These are phyloP conservation scores for Thaleichthys pacificus DNA, from an alignment of 2,797 vertebrate genomes.

Conservation along the genomic window DNA sequence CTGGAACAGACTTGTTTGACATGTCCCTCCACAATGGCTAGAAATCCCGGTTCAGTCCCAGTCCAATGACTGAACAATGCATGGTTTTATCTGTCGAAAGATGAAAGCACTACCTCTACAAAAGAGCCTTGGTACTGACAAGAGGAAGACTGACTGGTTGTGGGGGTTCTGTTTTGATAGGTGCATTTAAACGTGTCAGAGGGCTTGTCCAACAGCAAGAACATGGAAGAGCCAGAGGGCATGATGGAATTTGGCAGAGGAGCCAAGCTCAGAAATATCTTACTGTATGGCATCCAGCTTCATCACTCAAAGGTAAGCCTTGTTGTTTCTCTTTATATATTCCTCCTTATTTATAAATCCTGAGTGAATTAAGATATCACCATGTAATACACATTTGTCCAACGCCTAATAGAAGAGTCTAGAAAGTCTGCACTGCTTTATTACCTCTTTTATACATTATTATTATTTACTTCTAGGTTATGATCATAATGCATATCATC, in stretches of 20 bases:
- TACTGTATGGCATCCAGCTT: conserved; percentile 83
- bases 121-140: conserved; percentile 21
- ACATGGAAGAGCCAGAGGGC: conserved; percentile 56
- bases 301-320: conserved; percentile 79
- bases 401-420: conserved; percentile 48
- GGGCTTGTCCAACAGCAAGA: conserved; percentile 53
- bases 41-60: conserved; percentile 43
- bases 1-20: conserved; percentile 17
- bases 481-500: too few species aligned
- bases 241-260: conserved; percentile 77
- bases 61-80: conserved; percentile 49
- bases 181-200: conserved; percentile 73
- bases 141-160: conserved; percentile 22
- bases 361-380: conserved; percentile 10
- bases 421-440: conserved; percentile 15
- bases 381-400: conserved; percentile 39
- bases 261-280: conserved; percentile 78
- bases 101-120: conserved; percentile 9
- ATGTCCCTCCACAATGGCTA: conserved; percentile 37
- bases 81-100: conserved; percentile 32
- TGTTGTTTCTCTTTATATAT: conserved; percentile 14
- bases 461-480: too few species aligned
- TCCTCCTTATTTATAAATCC: conserved; percentile 31
- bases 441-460: too few species aligned
- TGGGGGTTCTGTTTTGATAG: conserved; percentile 71